Base-by-base conservation (phyloP, 2,113 vertebrate species). In the Tiliqua scincoides region DNA sequence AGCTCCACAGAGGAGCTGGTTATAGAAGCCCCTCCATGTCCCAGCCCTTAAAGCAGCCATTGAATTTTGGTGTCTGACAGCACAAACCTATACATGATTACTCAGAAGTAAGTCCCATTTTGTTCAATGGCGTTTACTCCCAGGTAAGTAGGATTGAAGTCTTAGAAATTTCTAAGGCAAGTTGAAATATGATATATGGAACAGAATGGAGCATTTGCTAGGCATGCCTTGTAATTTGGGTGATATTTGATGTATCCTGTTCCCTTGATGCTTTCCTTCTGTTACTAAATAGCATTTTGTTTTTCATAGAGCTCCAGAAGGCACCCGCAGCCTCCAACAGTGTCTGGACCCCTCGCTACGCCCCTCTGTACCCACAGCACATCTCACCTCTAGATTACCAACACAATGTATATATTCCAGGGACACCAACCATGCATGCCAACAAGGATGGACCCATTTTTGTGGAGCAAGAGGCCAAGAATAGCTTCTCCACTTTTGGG, bases 401-500 rank as follows among this genome's bases (percentile, higher is more conserved):
- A 89, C 98, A 98, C 94, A 98, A 98, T 0, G 97, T 98, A 59
- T 98, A 98, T 93, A 98, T 98, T 89, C 98, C 98, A 0, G 98
- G 98, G 82, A 98, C 98, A 1, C 97, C 98, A 0, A 97, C 97
- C 1, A 95, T 97, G 83, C 96, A 97, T 87, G 97, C 97, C 76
- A 95, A 97, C 91, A 97, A 97, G 88, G 97, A 98, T 0, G 95
- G 76, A 0, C 83, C 91, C 2, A 95, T 95, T 77, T 96, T 97
- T 84, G 95, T 96, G 6, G 97, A 98, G 75, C 89, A 95, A 54
- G 98, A 98, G 40, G 97, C 97, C 91, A 97, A 97, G 93, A 98
- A 98, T 94, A 96, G 97, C 82, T 98, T 98, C 94, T 98, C 98
- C 79, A 98, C 98, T 77, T 98, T 98, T 87, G 98, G 98, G 81